These are phyloP conservation scores for Ennomos erosarius DNA, from an alignment of 2,888 invertebrate species.

Conservation along the genomic window DNA sequence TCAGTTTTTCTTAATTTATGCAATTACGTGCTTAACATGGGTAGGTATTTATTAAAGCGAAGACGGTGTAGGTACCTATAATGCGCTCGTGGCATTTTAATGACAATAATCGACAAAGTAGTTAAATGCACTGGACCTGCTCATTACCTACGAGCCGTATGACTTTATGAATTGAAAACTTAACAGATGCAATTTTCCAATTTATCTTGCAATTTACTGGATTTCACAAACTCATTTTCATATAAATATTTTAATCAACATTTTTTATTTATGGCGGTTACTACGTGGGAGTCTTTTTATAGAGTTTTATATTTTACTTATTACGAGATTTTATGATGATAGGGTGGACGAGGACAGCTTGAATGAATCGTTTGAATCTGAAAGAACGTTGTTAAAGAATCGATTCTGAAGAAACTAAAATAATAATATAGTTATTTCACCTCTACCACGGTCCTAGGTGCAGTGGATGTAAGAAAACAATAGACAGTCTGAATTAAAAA, in stretches of 20 bases:
- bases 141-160: constrained; percentile 30
- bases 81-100: constrained; percentile 22
- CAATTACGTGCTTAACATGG: constrained; percentile 9
- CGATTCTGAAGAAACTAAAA: too few species aligned
- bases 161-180: constrained; percentile 35
- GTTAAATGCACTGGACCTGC: constrained; percentile 31
- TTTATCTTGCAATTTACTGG: constrained; percentile 34
- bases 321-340: too few species aligned
- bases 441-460: too few species aligned
- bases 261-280: constrained; percentile 4
- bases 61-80: constrained; percentile 10
- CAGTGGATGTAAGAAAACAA: too few species aligned
- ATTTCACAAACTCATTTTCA: constrained; percentile 14
- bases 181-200: constrained; percentile 38
- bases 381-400: too few species aligned
- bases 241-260: constrained; percentile 9
- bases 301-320: too few species aligned
- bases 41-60: constrained; percentile 28
- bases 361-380: too few species aligned
- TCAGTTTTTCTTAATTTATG: constrained; percentile 10
- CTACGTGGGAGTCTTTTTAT: constrained; percentile 1
- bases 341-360: too few species aligned
- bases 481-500: too few species aligned
- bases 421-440: too few species aligned
- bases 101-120: constrained; percentile 32